Evolutionary conservation across 1,140 invertebrate species (phyloP).

Genomic region (Drosophila sulfurigaster): DNA sequence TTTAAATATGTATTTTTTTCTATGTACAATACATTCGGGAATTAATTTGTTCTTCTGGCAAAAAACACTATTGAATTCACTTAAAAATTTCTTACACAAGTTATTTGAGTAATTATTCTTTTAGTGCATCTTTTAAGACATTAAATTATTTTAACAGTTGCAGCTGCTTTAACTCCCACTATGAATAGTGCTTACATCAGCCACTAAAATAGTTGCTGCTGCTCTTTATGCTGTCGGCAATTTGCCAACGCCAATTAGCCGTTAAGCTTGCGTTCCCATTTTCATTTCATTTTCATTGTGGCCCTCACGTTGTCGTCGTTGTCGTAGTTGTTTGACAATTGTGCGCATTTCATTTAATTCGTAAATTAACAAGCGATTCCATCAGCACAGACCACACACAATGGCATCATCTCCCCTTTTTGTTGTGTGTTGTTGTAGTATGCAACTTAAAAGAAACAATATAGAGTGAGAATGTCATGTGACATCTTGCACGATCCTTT

Average conservation of each 20-base stretch:
- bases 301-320: not conserved
- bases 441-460: not conserved
- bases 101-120: too few relatives aligned
- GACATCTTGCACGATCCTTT: too few relatives aligned
- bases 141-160: too few relatives aligned
- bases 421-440: too few relatives aligned
- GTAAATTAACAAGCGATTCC: conserved; percentile 44
- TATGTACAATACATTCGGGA: too few relatives aligned
- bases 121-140: not conserved
- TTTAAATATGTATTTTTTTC: too few relatives aligned
- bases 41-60: too few relatives aligned
- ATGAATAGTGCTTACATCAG: not conserved
- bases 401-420: too few relatives aligned
- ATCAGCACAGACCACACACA: conserved; percentile 29
- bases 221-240: conserved; percentile 26
- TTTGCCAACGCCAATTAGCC: conserved; percentile 44
- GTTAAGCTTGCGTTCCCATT: conserved; percentile 15
- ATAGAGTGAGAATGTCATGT: not conserved
- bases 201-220: not conserved
- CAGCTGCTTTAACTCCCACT: too few relatives aligned
- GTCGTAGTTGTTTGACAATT: conserved; percentile 24
- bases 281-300: not conserved
- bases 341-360: conserved; percentile 41
- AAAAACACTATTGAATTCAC: too few relatives aligned
- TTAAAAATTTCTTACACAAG: too few relatives aligned